phyloP scores from a whole-genome alignment of 2,888 invertebrate genomes.

The Melanotus villosus region DNA sequence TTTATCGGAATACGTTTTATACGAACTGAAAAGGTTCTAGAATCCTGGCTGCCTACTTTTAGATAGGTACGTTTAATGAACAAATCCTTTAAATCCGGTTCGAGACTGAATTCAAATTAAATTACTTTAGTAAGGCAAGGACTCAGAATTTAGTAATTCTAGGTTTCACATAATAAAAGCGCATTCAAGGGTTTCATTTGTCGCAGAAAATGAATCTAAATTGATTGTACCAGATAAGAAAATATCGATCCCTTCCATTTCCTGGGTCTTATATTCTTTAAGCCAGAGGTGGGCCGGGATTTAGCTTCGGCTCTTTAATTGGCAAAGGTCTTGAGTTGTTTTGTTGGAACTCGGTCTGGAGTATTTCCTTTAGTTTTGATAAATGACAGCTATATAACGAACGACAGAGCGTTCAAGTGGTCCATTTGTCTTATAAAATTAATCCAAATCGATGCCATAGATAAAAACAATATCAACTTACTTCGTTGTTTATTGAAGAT shows the following conservation, averaged over 20 bases:
- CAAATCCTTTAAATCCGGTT: not conserved
- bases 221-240: slow-evolving; percentile 11
- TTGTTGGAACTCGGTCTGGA: slow-evolving; percentile 13
- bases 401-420: slow-evolving; percentile 16
- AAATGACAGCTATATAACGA: slow-evolving; percentile 27
- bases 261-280: not conserved
- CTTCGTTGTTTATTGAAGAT: not conserved
- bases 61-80: not conserved
- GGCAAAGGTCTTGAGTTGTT: slow-evolving; percentile 19
- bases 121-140: not conserved
- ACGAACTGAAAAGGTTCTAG: not conserved
- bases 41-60: no score
- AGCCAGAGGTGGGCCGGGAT: not conserved
- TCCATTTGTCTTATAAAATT: slow-evolving; percentile 19
- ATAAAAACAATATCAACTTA: slow-evolving; percentile 7
- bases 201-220: slow-evolving; percentile 12
- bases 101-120: not conserved
- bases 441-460: slow-evolving; percentile 10
- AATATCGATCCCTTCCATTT: slow-evolving; percentile 18
- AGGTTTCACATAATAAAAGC: slow-evolving; percentile 2
- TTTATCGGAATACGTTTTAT: no score
- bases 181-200: not conserved
- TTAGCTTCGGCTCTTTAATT: slow-evolving; percentile 28
- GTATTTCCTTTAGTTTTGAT: slow-evolving; percentile 28
- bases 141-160: not conserved